Conservation (phyloP, 92 coral and sea anemone genomes). For the Bergia puertoricense region DNA sequence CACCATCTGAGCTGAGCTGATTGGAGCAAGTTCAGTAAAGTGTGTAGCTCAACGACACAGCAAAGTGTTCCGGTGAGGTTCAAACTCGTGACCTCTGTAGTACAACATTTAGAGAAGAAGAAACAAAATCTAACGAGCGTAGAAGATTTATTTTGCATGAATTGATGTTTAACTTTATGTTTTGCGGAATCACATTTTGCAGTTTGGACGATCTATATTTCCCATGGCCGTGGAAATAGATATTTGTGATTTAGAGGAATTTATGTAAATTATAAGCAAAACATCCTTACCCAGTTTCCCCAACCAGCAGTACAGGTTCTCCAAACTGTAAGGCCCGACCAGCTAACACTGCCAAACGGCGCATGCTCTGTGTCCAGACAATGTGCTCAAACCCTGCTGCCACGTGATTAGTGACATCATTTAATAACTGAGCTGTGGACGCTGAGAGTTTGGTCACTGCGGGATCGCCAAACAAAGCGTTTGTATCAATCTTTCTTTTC, state of each 20-base stretch:
- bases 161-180: not conserved
- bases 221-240: not conserved
- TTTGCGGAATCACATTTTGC: not conserved
- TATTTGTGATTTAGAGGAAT: not conserved
- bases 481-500: constrained; percentile 73
- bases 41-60: no score
- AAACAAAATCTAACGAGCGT: not conserved
- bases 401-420: constrained; percentile 50
- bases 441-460: constrained; percentile 39
- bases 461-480: constrained; percentile 67
- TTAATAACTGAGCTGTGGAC: constrained; percentile 55
- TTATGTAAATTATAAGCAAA: not conserved
- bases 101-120: not conserved
- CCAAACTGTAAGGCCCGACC: constrained; percentile 94
- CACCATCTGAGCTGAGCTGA: no score
- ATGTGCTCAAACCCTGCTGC: constrained; percentile 79
- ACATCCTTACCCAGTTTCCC: constrained; percentile 90
- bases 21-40: no score
- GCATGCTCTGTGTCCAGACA: constrained; percentile 94
- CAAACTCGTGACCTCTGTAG: no score
- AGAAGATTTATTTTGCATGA: no score
- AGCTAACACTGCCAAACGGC: constrained; percentile 84
- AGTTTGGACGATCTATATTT: not conserved
- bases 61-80: no score
- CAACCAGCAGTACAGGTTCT: constrained; percentile 95